Evolutionary conservation across 2,113 vertebrate species (phyloP), one percentile per base, ranked within the genome.

Genomic region (Campylorhamphus procurvoides): DNA sequence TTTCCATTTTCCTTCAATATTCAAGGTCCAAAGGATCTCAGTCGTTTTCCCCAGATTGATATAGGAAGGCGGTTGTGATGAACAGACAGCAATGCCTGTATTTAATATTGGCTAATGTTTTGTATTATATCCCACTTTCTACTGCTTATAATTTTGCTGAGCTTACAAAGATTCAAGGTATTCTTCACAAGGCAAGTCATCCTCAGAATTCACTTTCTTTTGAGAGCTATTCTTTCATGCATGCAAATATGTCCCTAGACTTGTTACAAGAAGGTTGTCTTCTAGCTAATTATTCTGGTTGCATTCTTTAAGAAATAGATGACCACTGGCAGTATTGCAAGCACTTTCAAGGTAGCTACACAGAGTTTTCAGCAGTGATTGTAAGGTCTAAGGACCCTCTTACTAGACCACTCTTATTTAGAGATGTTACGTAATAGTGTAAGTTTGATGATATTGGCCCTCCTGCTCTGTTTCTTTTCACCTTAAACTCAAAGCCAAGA

Each of bases 281-380:
- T 58, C 42, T 29, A 37, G 37, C 31, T 80, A 62, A 49, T 33
- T 31, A 62, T 47, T 42, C 31, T 59, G 17, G 15, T 53, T 60
- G 20, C 16, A 25, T 35, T 76, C 63, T 72, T 66, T 17, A 25
- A 46, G 40, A 62, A 46, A 18, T 12, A 58, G 29, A 33, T 0
- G 1, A 33, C 35, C 47, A 35, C 7, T 0, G 0, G 24, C 22
- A 35, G 52, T 29, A 81, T 12, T 1, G 0, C 27, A 80, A n/a
- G 71, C 67, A n/a, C 12, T 52, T 66, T 24, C 28, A 22, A 5
- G 39, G 55, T 28, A 77, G 49, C 31, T 42, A 31, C 42, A 27
- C 10, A n/a, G 24, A 18, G 17, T 58, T 81, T 58, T 73, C 53
- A 58, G 24, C 49, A 72, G 59, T 10, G 64, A 46, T 3, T 63